phyloP scores from a whole-genome alignment of 2,888 invertebrate genomes.

The Lutraria lutraria region DNA sequence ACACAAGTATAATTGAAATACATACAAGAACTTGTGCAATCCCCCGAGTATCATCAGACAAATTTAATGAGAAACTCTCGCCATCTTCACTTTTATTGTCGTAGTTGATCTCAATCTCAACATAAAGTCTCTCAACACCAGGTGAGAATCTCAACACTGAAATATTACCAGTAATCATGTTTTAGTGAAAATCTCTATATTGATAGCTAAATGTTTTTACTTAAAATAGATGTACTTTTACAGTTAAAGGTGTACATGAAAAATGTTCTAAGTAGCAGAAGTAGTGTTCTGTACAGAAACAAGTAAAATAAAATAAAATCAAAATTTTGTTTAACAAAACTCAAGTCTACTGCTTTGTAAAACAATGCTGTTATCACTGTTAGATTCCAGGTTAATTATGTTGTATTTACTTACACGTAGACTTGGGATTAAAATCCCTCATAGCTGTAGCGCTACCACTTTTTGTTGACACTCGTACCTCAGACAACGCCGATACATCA shows the following conservation, averaged over 20 bases:
- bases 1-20: neutral
- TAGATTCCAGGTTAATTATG: neutral
- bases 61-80: conserved; percentile 85
- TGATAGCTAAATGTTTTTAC: too few relatives aligned
- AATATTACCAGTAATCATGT: conserved; percentile 50
- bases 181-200: neutral
- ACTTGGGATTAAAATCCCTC: conserved; percentile 85
- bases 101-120: conserved; percentile 84
- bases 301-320: too few relatives aligned
- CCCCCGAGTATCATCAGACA: conserved; percentile 75
- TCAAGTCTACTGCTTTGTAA: too few relatives aligned
- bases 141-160: conserved; percentile 84
- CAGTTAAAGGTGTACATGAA: too few relatives aligned
- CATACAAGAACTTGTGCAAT: conserved; percentile 31
- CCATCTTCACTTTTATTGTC: conserved; percentile 84
- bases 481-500: conserved; percentile 83
- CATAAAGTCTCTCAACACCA: conserved; percentile 81
- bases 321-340: too few relatives aligned
- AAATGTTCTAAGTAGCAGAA: too few relatives aligned
- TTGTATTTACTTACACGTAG: conserved; percentile 78
- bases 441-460: conserved; percentile 86
- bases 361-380: neutral
- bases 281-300: too few relatives aligned
- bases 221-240: too few relatives aligned
- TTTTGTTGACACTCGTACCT: conserved; percentile 85